Evolutionary conservation across 2,888 invertebrate species (phyloP), one percentile per base, ranked within the genome.

Genomic region (Polyploca ridens): DNA sequence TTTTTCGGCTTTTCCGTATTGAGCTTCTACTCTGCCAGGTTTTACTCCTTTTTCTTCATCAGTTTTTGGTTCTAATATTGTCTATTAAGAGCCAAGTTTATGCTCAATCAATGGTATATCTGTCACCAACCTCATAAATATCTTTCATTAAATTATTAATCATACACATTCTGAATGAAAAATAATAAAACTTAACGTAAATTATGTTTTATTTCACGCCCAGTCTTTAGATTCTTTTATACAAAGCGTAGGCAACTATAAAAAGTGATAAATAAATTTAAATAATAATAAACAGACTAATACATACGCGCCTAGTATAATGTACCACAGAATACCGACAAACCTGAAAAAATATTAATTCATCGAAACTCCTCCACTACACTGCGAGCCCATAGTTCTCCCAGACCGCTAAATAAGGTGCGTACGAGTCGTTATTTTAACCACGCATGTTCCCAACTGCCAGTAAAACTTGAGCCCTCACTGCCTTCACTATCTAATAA

Each of bases 361-460:
- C 11, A 3, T 60, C 33, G n/a, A 63, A 61, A 63, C 82, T 78
- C 69, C 80, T 63, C 41, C 66, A 85, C 79, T 69, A 63, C 74
- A 83, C 83, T 64, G 67, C 72, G 78, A 83, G 73, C 73, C 75
- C 7, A 68, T 69, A 78, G 81, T 78, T 69, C 78, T 78, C 73
- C 71, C 68, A 59, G 77, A 79, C 72, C 76, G 71, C 87, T 87
- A 87, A 86, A 89, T 85, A 88, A 77, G 88, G 88, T 72, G 83
- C 80, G 84, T 81, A 79, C 82, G 76, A 71, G 71, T 69, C 76
- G 69, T 79, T 80, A 85, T 82, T 79, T 80, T 77, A 65, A 66
- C 70, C 77, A 75, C 77, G 77, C 75, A 81, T 74, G 54, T 19
- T 54, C 68, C 76, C 64, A 33, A 63, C 38, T 33, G 11, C 81